Evolutionary conservation across 1,140 invertebrate species (phyloP).

Genomic region (Zaprionus gabonicus): DNA sequence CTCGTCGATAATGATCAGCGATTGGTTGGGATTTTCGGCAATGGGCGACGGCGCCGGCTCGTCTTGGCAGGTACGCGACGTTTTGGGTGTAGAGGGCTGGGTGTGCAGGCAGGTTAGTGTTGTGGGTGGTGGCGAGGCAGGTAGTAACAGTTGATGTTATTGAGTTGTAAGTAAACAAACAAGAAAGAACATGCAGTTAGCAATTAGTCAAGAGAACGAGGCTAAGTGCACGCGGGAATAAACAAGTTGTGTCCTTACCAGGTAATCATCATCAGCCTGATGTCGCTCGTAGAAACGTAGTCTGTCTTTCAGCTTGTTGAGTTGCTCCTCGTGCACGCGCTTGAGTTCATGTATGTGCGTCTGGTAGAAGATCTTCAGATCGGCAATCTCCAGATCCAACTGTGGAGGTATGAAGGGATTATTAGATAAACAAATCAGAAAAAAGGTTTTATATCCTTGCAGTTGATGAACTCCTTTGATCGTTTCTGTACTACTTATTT

Average conservation of each 20-base stretch:
- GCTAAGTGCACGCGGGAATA: neutral
- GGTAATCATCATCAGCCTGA: conserved; percentile 77
- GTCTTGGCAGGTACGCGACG: conserved; percentile 53
- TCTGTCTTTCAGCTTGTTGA: conserved; percentile 67
- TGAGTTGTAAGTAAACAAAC: conserved; percentile 49
- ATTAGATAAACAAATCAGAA: neutral
- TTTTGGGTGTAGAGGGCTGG: conserved; percentile 35
- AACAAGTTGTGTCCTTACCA: conserved; percentile 50
- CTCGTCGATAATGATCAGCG: conserved; percentile 80
- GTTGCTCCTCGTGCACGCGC: conserved; percentile 59
- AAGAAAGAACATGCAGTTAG: conserved; percentile 73
- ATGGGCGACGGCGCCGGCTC: conserved; percentile 1
- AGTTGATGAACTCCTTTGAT: too few relatives aligned
- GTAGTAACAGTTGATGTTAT: conserved; percentile 59
- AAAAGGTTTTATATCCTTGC: too few relatives aligned
- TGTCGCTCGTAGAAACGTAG: conserved; percentile 71
- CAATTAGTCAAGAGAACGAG: conserved; percentile 49
- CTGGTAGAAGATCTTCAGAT: conserved; percentile 76
- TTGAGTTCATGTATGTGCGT: conserved; percentile 74
- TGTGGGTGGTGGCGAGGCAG: conserved; percentile 36
- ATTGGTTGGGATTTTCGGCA: conserved; percentile 52
- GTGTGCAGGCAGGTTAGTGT: conserved; percentile 49
- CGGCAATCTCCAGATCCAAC: conserved; percentile 58
- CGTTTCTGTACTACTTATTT: too few relatives aligned
- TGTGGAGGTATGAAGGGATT: conserved; percentile 6